Evolutionary conservation across 2,888 invertebrate species (phyloP).

Genomic region (Bombyx huttoni): DNA sequence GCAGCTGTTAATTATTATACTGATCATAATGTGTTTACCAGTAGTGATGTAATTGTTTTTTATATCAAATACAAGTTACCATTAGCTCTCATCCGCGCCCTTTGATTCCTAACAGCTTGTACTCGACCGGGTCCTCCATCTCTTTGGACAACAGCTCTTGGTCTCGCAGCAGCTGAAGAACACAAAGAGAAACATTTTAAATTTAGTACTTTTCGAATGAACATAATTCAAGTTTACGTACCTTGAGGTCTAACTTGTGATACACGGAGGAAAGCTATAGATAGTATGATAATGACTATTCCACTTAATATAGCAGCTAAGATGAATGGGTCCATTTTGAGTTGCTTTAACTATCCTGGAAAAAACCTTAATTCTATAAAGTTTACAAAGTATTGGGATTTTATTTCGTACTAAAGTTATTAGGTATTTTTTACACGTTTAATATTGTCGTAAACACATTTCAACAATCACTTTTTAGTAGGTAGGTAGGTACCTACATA

Average conservation of each 20-base stretch:
- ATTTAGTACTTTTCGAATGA: too few relatives aligned
- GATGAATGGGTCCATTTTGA: constrained; percentile 53
- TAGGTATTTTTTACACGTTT: too few relatives aligned
- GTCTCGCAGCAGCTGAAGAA: constrained; percentile 34
- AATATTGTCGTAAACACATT: too few relatives aligned
- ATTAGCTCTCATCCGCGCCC: constrained; percentile 76
- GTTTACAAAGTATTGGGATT: too few relatives aligned
- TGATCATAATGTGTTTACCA: background rate
- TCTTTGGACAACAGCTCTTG: constrained; percentile 46
- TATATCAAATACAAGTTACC: constrained; percentile 27
- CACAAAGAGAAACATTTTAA: background rate
- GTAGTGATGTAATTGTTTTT: too few relatives aligned
- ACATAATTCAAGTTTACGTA: constrained; percentile 11
- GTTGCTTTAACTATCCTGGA: too few relatives aligned
- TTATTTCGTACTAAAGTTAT: too few relatives aligned
- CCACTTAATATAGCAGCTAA: constrained; percentile 56
- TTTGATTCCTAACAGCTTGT: constrained; percentile 80
- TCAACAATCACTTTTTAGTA: too few relatives aligned
- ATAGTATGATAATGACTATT: constrained; percentile 41
- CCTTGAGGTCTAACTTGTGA: constrained; percentile 43
- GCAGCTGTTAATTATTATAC: constrained; percentile 28
- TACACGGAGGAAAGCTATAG: constrained; percentile 41
- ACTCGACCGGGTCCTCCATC: constrained; percentile 78
- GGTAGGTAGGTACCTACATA: too few relatives aligned
- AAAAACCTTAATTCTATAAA: too few relatives aligned